Base-by-base conservation (phyloP, 2,888 invertebrate genomes). In the Beris chalybata region DNA sequence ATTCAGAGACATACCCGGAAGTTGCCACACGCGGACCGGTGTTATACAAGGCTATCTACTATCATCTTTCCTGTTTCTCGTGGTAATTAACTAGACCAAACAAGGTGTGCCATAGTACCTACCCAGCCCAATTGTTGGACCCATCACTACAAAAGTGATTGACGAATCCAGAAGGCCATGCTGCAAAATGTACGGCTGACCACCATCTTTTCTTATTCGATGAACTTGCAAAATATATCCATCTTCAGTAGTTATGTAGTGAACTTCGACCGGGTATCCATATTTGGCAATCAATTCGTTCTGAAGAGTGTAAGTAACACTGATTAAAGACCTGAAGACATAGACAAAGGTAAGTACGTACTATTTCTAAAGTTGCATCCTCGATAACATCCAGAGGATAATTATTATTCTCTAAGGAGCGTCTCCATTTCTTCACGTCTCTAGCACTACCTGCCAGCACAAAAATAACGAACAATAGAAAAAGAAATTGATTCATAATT, bases 201-300 rank as follows among this genome's bases (percentile, higher is more conserved):
- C 78, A 13, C 82, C 82, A 4, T 82, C 81, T 0, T 83, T 84
- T 31, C 85, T 83, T 53, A 94, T 90, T 52, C 93, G 85, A 75
- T 93, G 91, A 74, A 93, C 72, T 67, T 85, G 83, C 69, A 95
- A 80, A n/a, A 91, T 85, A 74, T 92, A 94, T 2, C 90, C 91
- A 82, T 95, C 94, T 4, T 82, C 76, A 0, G 94, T 95, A 4
- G 79, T 80, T 0, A 89, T 85, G 3, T 76, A 76, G 75, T 91
- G 87, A 12, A 81, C 82, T 78, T 91, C 89, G 0, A 84, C 76
- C 0, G 85, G 84, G 75, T 90, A 91, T 0, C 86, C 84, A 73
- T 89, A 86, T 72, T 87, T 86, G 12, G 74, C 74, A 0, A 89
- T 80, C 22, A 89, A 75, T 64, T 83, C 82, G 0, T 83, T 82